Conservation (phyloP, 1,140 invertebrate genomes). For the Rhopalosiphum padi region DNA sequence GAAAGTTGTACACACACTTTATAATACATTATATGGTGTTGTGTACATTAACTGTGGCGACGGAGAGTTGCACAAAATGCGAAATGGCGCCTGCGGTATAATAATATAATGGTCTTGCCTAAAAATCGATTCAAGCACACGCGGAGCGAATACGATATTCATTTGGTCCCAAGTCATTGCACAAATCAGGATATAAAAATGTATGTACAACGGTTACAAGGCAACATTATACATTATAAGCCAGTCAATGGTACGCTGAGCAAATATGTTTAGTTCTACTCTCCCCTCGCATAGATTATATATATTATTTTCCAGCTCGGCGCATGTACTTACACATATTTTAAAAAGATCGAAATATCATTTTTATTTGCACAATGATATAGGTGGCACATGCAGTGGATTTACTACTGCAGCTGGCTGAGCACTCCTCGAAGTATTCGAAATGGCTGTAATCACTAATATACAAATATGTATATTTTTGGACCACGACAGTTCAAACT, state of each 20-base stretch:
- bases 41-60: not conserved
- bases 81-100: not conserved
- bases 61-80: not conserved
- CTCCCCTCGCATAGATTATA: too few species aligned
- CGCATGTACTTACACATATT: not conserved
- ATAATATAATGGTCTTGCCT: conserved; percentile 4
- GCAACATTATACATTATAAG: not conserved
- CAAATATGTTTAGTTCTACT: not conserved
- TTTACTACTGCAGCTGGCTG: too few species aligned
- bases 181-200: conserved; percentile 1
- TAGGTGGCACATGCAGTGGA: too few species aligned
- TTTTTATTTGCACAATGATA: not conserved
- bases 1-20: not conserved
- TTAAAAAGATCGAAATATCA: not conserved
- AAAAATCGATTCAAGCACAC: not conserved
- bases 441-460: too few species aligned
- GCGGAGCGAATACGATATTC: not conserved
- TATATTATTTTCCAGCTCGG: too few species aligned
- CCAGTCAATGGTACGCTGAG: not conserved
- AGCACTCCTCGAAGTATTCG: too few species aligned
- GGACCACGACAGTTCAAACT: too few species aligned
- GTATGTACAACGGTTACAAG: not conserved
- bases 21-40: conserved; percentile 3
- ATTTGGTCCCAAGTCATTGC: not conserved
- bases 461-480: too few species aligned